A percentile compares a stretch with the other conserved stretches of the same genome.
These are phyloP conservation scores for Galeopsomyia nigrocyanea DNA, from an alignment of 2,888 invertebrate genomes.

Conservation along the genomic window DNA sequence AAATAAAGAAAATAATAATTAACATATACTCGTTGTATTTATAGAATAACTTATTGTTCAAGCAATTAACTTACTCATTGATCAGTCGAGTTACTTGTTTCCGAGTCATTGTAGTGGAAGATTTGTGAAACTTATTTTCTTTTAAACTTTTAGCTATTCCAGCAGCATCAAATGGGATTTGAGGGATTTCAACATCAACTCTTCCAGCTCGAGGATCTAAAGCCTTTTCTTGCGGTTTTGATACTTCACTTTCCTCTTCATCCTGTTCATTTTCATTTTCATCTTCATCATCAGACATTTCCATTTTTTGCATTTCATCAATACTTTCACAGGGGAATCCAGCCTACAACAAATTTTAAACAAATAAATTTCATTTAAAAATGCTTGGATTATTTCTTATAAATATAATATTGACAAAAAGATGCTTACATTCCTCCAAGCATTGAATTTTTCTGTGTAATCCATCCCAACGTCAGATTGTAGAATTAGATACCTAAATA, in stretches of 20 bases:
- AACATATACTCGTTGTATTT: constrained; percentile 6
- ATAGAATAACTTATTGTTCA: constrained; percentile 14
- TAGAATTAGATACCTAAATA: constrained; percentile 79
- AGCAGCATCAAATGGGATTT: constrained; percentile 76
- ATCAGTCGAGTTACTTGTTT: constrained; percentile 72
- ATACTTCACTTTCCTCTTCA: constrained; percentile 67
- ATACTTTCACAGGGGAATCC: constrained; percentile 81
- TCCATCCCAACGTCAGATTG: constrained; percentile 80
- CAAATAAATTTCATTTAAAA: constrained; percentile 10
- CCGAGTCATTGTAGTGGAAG: constrained; percentile 73
- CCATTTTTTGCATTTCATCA: constrained; percentile 75
- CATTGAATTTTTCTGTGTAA: constrained; percentile 76
- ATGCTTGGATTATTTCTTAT: constrained; percentile 3
- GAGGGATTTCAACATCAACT: constrained; percentile 80
- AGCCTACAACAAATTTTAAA: constrained; percentile 69
- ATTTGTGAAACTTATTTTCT: constrained; percentile 69
- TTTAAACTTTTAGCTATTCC: constrained; percentile 73
- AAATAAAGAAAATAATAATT: constrained; percentile 5
- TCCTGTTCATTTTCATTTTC: constrained; percentile 50
- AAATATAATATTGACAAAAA: not conserved
- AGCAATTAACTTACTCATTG: constrained; percentile 68
- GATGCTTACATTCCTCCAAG: constrained; percentile 78
- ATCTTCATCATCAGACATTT: constrained; percentile 50
- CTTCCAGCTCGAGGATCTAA: constrained; percentile 87
- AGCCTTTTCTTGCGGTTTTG: constrained; percentile 53